Evolutionary conservation across 2,888 invertebrate species (phyloP).

Genomic region (Pollenia angustigena): DNA sequence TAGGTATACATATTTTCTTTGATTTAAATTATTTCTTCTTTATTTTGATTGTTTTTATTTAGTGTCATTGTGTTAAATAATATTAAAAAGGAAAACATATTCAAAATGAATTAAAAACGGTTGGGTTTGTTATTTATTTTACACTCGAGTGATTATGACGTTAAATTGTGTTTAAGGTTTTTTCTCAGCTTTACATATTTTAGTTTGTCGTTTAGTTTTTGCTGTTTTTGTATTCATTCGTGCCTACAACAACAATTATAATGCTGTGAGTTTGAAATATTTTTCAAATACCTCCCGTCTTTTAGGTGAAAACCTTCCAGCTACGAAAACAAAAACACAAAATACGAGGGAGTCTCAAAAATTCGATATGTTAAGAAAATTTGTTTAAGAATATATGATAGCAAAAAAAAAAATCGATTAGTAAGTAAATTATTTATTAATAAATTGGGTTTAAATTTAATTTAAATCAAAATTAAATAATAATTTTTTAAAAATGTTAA

Average conservation of each 20-base stretch:
- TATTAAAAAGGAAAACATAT: slow-evolving; percentile 14
- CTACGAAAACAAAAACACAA: not conserved
- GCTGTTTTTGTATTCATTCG: not conserved
- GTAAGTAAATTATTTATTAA: too few species aligned
- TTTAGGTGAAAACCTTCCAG: slow-evolving; percentile 10
- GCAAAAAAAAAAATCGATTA: too few species aligned
- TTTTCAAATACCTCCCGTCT: slow-evolving; percentile 17
- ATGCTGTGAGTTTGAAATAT: slow-evolving; percentile 16
- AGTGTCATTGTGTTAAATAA: slow-evolving; percentile 52
- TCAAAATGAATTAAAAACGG: slow-evolving; percentile 3
- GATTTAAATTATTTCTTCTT: slow-evolving; percentile 27
- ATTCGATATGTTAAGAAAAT: not conserved
- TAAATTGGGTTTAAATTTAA: too few species aligned
- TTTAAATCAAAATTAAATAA: too few species aligned
- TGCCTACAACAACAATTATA: slow-evolving; percentile 14
- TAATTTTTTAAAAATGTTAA: too few species aligned
- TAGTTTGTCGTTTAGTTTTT: slow-evolving; percentile 29
- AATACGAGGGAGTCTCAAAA: not conserved
- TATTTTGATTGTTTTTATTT: slow-evolving; percentile 19
- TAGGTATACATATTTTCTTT: not conserved
- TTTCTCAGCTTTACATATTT: slow-evolving; percentile 3
- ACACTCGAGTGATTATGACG: slow-evolving; percentile 60
- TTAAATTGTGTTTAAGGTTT: slow-evolving; percentile 63
- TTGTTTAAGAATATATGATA: not conserved
- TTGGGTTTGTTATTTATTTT: slow-evolving; percentile 58